Conservation (phyloP, 35 echinoderm and acorn worm genomes). For the Patiria miniata region DNA sequence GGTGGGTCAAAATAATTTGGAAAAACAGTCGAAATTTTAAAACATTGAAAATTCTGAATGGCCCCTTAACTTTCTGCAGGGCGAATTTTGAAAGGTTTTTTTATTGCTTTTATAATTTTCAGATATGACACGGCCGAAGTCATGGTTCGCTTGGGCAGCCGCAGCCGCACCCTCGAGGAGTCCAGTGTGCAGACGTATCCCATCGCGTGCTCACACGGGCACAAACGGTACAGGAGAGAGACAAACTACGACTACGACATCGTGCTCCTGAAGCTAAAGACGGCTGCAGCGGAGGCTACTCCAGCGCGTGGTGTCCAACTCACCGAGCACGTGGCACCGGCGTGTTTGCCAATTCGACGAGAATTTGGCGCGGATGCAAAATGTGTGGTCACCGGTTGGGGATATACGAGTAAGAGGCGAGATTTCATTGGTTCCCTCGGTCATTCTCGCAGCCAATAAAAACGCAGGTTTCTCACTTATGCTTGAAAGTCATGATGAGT, state of each 20-base stretch:
- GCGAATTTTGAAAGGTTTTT: no score
- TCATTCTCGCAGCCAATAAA: no score
- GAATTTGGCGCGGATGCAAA: constrained; percentile 48
- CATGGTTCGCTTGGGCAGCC: constrained; percentile 56
- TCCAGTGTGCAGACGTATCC: constrained; percentile 57
- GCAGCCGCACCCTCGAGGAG: constrained; percentile 27
- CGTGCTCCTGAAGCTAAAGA: constrained; percentile 66
- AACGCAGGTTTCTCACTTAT: neutral
- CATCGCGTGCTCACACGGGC: constrained; percentile 69
- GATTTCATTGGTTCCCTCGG: no score
- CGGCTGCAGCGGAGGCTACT: constrained; percentile 14
- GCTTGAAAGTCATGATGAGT: neutral
- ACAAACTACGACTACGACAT: constrained; percentile 59
- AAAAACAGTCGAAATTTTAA: no score
- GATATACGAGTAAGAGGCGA: constrained; percentile 63
- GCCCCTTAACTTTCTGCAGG: no score
- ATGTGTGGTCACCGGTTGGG: constrained; percentile 80
- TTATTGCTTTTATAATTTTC: no score
- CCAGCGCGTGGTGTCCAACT: constrained; percentile 3
- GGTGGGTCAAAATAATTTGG: no score
- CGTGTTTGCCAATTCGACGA: constrained; percentile 57
- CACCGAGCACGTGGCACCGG: constrained; percentile 52
- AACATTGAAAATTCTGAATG: no score
- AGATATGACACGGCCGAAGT: constrained; percentile 52
- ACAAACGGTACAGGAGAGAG: constrained; percentile 26